These are phyloP conservation scores for Rhorus exstirpatorius DNA, from an alignment of 2,888 invertebrate species.

Conservation along the genomic window DNA sequence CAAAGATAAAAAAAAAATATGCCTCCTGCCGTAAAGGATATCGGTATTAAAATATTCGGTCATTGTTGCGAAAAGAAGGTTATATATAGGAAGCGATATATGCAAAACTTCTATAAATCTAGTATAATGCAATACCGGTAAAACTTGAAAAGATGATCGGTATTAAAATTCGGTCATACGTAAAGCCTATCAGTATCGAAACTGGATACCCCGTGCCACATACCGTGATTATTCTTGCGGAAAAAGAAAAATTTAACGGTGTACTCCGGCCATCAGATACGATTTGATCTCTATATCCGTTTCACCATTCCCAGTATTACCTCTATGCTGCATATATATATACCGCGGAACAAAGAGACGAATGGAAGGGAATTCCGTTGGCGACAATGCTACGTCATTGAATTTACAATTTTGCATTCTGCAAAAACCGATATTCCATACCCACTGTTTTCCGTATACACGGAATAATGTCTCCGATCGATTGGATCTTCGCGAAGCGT, in stretches of 20 bases:
- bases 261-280: slow-evolving; percentile 16
- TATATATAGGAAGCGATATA: background rate
- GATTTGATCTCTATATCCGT: slow-evolving; percentile 26
- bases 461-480: background rate
- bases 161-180: slow-evolving; percentile 3
- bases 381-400: background rate
- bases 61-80: background rate
- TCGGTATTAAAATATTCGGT: background rate
- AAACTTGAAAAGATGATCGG: background rate
- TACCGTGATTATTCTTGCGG: background rate
- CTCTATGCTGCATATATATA: background rate
- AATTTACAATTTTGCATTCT: background rate
- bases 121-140: background rate
- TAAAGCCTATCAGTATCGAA: background rate
- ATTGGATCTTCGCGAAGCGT: background rate
- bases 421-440: background rate
- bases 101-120: background rate
- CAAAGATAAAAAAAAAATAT: background rate
- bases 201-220: background rate
- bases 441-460: background rate
- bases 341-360: slow-evolving; percentile 11
- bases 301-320: slow-evolving; percentile 28
- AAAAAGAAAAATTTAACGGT: slow-evolving; percentile 18
- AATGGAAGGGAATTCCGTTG: slow-evolving; percentile 20
- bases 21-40: background rate